Evolutionary conservation across 2,888 invertebrate species (phyloP), one percentile per base, ranked within the genome.

Genomic region (Teleiodes luculella): DNA sequence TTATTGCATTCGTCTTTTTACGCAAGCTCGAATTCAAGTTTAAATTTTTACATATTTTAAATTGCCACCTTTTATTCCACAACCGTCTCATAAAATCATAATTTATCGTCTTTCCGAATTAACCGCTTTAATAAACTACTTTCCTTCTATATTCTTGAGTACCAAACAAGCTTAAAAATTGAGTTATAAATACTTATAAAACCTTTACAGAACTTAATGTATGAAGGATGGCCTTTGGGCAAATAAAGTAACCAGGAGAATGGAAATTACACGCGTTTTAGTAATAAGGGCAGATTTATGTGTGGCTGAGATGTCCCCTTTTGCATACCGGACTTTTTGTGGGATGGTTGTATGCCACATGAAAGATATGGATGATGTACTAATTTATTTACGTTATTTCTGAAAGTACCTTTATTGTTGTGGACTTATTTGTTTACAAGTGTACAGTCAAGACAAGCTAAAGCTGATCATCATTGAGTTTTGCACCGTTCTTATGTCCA

Each of bases 231-330:
- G 46, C 46, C 46, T 31, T 31, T 31, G 30, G 46, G 46, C 31
- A 46, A 46, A 46, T 46, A 46, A 46, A 31, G 28, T 43, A 46
- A 1, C 1, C 6, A 10, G 14, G 16, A 35, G 20, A 48, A 48
- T 49, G 55, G 66, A 67, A 70, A 64, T 62, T 63, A 65, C 65
- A 64, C 57, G 57, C 61, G 57, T 64, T 72, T 65, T 61, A 61
- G 65, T 72, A 72, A 73, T 70, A 68, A 65, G 63, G 54, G 46
- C 53, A 61, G 66, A 74, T 75, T 74, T 75, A 75, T 72, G 62
- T 59, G 61, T 57, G 54, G 63, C 59, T 57, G 55, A 53, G 51
- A 41, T 58, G 56, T 49, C 50, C 51, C 55, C 55, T 59, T 65
- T 66, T 65, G 64, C 62, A 65, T 67, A 60, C 59, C 48, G 55